Evolutionary conservation across 1,140 invertebrate species (phyloP).

Genomic region (Anastrepha obliqua): DNA sequence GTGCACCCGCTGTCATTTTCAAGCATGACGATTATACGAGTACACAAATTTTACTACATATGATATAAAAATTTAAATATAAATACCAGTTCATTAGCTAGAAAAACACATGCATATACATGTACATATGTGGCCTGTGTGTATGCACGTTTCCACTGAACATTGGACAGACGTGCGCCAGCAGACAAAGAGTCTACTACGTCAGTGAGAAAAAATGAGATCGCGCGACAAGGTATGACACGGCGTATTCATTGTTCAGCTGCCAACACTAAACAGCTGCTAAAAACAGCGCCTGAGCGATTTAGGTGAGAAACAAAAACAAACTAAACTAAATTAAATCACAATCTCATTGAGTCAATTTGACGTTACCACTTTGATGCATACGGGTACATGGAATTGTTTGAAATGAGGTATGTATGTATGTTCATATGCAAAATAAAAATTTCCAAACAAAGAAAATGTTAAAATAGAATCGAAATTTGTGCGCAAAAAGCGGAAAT

Average conservation of each 20-base stretch:
- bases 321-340: neutral
- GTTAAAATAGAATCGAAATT: neutral
- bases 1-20: too few relatives aligned
- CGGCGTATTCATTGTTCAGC: conserved; percentile 4
- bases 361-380: neutral
- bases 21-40: too few relatives aligned
- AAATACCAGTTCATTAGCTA: neutral
- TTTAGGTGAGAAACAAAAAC: neutral
- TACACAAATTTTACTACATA: too few relatives aligned
- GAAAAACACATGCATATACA: neutral
- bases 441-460: too few relatives aligned
- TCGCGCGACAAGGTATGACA: conserved; percentile 14
- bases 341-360: neutral
- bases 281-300: neutral
- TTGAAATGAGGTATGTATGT: neutral
- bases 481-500: neutral
- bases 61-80: too few relatives aligned
- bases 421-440: neutral
- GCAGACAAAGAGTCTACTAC: conserved; percentile 3
- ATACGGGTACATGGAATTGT: too few relatives aligned
- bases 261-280: conserved; percentile 21
- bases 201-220: conserved; percentile 1
- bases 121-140: neutral
- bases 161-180: neutral
- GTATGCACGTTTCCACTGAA: too few relatives aligned